These are phyloP conservation scores for Sylvicapra grimmia DNA, from an alignment of 2,113 vertebrate genomes.

Conservation along the genomic window DNA sequence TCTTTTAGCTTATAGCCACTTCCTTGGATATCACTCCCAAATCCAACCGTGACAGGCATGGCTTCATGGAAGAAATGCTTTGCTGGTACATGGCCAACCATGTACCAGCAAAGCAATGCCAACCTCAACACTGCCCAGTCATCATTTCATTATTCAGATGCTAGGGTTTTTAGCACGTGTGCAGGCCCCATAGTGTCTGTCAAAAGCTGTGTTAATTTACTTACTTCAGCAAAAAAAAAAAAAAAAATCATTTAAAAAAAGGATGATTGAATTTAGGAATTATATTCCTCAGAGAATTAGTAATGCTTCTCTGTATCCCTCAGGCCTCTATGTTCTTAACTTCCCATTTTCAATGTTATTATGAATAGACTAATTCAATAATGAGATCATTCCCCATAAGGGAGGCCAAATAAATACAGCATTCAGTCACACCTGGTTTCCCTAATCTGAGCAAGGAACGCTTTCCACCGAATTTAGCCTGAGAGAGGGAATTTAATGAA, in stretches of 20 bases:
- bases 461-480: conserved; percentile 30
- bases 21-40: neutral
- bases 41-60: neutral
- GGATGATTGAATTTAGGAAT: conserved; percentile 75
- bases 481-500: conserved; percentile 34
- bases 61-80: neutral
- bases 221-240: conserved; percentile 68
- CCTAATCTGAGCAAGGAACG: conserved; percentile 46
- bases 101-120: too few species aligned
- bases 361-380: conserved; percentile 69
- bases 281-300: conserved; percentile 62
- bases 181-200: conserved; percentile 50
- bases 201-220: conserved; percentile 75
- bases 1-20: neutral
- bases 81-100: neutral
- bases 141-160: neutral
- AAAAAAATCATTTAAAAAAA: conserved; percentile 66
- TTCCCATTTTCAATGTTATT: conserved; percentile 67
- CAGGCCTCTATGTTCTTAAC: conserved; percentile 60
- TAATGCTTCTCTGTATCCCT: conserved; percentile 65
- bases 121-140: conserved; percentile 8
- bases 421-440: conserved; percentile 61
- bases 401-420: conserved; percentile 66
- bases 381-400: conserved; percentile 71
- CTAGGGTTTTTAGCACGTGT: conserved; percentile 22